Percentiles rank a stretch among this genome's conserved stretches.
Conservation (phyloP, 2,888 invertebrate genomes). For the Lochmaea crataegi region DNA sequence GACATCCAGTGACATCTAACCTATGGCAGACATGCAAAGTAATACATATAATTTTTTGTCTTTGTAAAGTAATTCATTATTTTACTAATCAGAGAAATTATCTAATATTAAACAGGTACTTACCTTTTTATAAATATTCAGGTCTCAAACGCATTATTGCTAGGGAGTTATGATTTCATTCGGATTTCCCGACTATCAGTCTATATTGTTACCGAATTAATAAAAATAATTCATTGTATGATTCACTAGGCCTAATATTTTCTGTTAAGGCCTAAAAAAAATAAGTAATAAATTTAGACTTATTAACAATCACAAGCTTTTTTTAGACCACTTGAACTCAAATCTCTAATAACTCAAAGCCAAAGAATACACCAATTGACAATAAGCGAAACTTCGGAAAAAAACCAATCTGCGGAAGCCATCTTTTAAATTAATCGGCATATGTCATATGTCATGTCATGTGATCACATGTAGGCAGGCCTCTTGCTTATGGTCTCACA, state of each 20-base stretch:
- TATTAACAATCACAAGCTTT: constrained; percentile 5
- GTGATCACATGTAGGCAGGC: too few relatives aligned
- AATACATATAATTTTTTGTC: background rate
- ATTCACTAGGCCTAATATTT: constrained; percentile 9
- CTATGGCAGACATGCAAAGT: background rate
- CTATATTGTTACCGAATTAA: constrained; percentile 8
- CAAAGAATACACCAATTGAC: too few relatives aligned
- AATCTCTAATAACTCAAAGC: too few relatives aligned
- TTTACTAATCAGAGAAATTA: background rate
- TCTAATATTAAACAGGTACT: constrained; percentile 6
- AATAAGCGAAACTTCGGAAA: too few relatives aligned
- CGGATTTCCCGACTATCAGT: constrained; percentile 14
- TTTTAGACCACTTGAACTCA: constrained; percentile 2
- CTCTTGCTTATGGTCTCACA: too few relatives aligned
- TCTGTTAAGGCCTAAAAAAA: background rate
- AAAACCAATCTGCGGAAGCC: too few relatives aligned
- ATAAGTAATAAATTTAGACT: background rate
- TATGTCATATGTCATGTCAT: too few relatives aligned
- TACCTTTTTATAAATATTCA: constrained; percentile 24
- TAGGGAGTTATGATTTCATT: background rate
- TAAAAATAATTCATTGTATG: constrained; percentile 1
- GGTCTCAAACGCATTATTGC: constrained; percentile 23
- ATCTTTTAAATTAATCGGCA: too few relatives aligned
- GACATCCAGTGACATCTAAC: background rate
- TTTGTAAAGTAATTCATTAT: background rate